A percentile compares a stretch with the other conserved stretches of the same genome.
phyloP scores from a whole-genome alignment of 2,888 invertebrate species.

The Exephanes ischioxanthus region DNA sequence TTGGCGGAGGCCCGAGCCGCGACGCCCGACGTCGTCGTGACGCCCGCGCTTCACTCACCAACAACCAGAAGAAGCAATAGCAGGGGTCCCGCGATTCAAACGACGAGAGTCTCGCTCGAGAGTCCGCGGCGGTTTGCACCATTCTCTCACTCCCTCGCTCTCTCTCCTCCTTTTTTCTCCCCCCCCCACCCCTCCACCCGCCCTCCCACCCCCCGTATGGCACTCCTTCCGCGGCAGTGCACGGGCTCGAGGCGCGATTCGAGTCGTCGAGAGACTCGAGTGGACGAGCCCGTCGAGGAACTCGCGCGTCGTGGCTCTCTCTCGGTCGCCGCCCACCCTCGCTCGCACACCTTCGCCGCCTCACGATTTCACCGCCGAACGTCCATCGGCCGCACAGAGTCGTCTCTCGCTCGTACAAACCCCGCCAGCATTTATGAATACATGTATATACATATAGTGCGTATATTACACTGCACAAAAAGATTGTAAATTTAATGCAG shows the following conservation, averaged over 20 bases:
- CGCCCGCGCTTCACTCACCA: constrained; percentile 84
- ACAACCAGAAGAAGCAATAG: constrained; percentile 41
- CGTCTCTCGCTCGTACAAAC: constrained; percentile 9
- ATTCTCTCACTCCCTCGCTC: constrained; percentile 6
- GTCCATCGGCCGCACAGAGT: neutral
- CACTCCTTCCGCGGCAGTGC: constrained; percentile 48
- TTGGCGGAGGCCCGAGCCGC: constrained; percentile 87
- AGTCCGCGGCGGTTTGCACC: constrained; percentile 4
- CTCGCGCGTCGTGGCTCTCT: constrained; percentile 62
- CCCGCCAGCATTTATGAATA: neutral
- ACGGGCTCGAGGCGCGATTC: constrained; percentile 60
- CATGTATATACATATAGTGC: neutral
- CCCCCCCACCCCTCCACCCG: neutral
- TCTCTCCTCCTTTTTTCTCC: neutral
- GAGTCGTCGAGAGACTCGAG: constrained; percentile 56
- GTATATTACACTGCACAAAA: too few species aligned
- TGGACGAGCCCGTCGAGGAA: constrained; percentile 53
- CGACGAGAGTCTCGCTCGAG: constrained; percentile 33
- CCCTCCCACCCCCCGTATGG: constrained; percentile 11
- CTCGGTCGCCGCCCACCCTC: constrained; percentile 80
- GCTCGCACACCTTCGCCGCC: constrained; percentile 63
- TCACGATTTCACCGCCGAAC: constrained; percentile 24
- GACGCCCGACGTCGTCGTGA: constrained; percentile 82
- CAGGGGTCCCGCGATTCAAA: constrained; percentile 61
- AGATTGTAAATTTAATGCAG: too few species aligned